Evolutionary conservation across 2,888 invertebrate species (phyloP), one percentile per base, ranked within the genome.

Genomic region (Drosophila vallismaia): DNA sequence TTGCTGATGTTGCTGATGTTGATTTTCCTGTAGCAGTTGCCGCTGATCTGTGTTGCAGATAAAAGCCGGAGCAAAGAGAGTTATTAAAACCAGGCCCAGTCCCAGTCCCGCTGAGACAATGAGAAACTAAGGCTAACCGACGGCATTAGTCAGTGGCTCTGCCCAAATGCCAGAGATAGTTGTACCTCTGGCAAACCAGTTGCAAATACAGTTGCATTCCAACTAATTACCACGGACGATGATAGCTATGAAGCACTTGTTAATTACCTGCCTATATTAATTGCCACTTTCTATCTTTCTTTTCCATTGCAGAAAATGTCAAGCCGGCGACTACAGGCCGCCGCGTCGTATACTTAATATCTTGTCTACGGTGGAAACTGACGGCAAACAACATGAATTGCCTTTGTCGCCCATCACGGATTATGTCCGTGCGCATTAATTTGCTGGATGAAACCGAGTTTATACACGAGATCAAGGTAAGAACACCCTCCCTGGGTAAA

Each of bases 381-480:
- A 49, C 52, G 50, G 49, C 46, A 7, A 52, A 42, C 71, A 86
- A 75, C 67, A 92, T 92, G 92, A 90, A 92, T 89, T 92, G 92
- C 77, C 88, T 92, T 67, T 92, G 92, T 75, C 88, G 92, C 79
- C 91, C 92, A 59, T 91, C 92, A 70, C 92, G 91, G 88, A 92
- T 91, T 76, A 91, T 92, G 90, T 89, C 92, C 88, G 92, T 92
- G 92, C 96, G 97, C 92, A 96, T 97, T 86, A 95, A 97, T 89
- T 94, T 97, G 79, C 94, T 97, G 86, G 97, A 97, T 91, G 97
- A 97, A 90, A 95, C 97, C 88, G 97, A 97, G 91, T 94, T 97
- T 73, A 93, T 97, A 77, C 96, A 97, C 90, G 97, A 97, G 92
- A 94, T 97, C 89, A 95, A 96, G 95, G 97, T 97, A 92, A 93